phyloP scores from a whole-genome alignment of 1,140 invertebrate species.

The Brachionus koreanus region DNA sequence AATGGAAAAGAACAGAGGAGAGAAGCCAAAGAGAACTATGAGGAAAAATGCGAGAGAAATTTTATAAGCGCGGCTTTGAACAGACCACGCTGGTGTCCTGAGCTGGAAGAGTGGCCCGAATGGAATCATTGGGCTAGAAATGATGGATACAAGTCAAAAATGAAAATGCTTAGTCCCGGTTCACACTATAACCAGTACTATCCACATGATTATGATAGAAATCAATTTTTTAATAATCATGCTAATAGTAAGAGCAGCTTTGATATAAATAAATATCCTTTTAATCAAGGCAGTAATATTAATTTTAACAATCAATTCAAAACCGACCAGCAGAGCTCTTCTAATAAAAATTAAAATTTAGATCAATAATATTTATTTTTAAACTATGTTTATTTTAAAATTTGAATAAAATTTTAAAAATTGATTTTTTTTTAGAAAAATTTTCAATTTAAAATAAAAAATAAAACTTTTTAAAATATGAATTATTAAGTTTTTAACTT shows the following conservation, averaged over 20 bases:
- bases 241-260: not conserved
- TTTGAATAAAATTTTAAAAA: too few species aligned
- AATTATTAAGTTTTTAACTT: too few species aligned
- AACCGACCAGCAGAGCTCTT: not conserved
- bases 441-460: too few species aligned
- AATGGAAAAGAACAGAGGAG: slow-evolving; percentile 33
- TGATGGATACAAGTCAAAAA: not conserved
- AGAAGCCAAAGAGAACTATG: slow-evolving; percentile 42
- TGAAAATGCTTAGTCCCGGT: not conserved
- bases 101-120: slow-evolving; percentile 3
- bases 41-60: slow-evolving; percentile 42
- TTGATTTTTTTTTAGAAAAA: too few species aligned
- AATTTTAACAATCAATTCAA: slow-evolving; percentile 32
- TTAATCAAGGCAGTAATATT: slow-evolving; percentile 32
- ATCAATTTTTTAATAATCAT: slow-evolving; percentile 1
- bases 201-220: not conserved
- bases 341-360: not conserved
- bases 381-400: not conserved
- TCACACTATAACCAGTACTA: not conserved
- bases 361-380: too few species aligned
- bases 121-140: not conserved
- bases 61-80: not conserved
- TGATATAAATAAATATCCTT: slow-evolving; percentile 19
- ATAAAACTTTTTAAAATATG: too few species aligned
- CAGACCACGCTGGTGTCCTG: slow-evolving; percentile 33